Evolutionary conservation across 2,113 vertebrate genomes (phyloP), one percentile per base, ranked within the genome.

Genomic region (Isichthys henryi): DNA sequence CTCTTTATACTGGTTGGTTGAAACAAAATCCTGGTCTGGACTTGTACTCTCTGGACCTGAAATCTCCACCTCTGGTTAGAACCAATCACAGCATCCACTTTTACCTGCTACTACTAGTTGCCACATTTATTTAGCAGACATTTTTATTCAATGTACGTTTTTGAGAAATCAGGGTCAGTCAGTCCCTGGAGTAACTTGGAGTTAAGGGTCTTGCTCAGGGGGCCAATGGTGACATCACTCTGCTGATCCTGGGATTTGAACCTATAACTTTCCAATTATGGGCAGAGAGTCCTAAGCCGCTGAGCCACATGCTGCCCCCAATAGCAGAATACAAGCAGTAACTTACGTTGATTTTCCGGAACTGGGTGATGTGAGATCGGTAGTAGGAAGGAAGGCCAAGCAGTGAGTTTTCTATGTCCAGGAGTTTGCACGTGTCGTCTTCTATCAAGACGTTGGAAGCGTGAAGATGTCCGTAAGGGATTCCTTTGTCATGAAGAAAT

Each of bases 261-360:
- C 56, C 56, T 62, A 8, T 9, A 62, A 62, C 56, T n/a, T 62
- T 62, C 7, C 56, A n/a, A n/a, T n/a, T n/a, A 62, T n/a, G 56
- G 7, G 56, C 56, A 58, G 19, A 56, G 19, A 58, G 56, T n/a
- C 56, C 23, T n/a, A 62, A 62, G 56, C 56, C 7, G 2, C 7
- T 3, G 56, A n/a, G 56, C 0, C 56, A n/a, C 56, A n/a, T 62
- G 56, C 56, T 62, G 74, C 27, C 74, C 35, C 27, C 10, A 80
- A 10, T 5, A 39, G 11, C 27, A 80, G 17, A 39, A 80, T 7
- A 46, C 7, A 8, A 83, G 23, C 39, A 43, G 70, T 5, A 82
- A 93, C 97, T 91, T 95, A 99, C 98, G 19, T 97, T 98, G 91
- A 99, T 98, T 95, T 99, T 99, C 91, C 98, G 96, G 93, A 98